phyloP scores from a whole-genome alignment of 2,797 vertebrate genomes.

The Lepilemur septentrionalis region DNA sequence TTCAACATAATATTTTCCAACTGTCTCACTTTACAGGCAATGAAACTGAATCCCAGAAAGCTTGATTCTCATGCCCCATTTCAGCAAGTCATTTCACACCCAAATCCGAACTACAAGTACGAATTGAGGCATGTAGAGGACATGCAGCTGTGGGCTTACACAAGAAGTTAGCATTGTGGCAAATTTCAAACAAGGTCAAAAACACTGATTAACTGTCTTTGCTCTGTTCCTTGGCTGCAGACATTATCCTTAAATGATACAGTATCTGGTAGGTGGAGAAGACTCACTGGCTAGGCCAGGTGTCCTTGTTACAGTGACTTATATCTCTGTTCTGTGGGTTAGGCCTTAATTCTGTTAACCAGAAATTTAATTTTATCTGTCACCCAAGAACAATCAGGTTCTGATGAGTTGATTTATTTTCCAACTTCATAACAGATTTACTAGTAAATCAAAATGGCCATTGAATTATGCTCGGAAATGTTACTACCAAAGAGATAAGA shows the following conservation, averaged over 20 bases:
- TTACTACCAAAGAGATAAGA: slow-evolving; percentile 30
- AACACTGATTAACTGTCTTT: not conserved
- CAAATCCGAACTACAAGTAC: not conserved
- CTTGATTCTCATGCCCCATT: not conserved
- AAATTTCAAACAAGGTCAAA: slow-evolving; percentile 16
- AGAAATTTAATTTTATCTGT: not conserved
- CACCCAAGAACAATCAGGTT: not conserved
- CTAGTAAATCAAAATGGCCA: not conserved
- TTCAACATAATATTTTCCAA: not conserved
- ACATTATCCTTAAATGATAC: not conserved
- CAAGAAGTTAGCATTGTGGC: not conserved
- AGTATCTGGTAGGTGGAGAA: not conserved
- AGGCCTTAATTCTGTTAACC: not conserved
- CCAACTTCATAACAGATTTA: not conserved
- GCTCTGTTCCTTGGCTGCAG: not conserved
- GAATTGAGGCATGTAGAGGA: not conserved
- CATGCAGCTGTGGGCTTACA: not conserved
- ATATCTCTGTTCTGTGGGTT: not conserved
- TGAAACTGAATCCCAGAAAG: not conserved
- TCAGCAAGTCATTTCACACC: not conserved
- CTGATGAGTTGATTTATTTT: not conserved
- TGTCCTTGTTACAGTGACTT: not conserved
- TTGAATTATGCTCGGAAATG: not conserved
- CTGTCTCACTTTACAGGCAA: not conserved
- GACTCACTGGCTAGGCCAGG: not conserved